These are phyloP conservation scores for Ennomos erosarius DNA, from an alignment of 2,888 invertebrate species.

Conservation along the genomic window DNA sequence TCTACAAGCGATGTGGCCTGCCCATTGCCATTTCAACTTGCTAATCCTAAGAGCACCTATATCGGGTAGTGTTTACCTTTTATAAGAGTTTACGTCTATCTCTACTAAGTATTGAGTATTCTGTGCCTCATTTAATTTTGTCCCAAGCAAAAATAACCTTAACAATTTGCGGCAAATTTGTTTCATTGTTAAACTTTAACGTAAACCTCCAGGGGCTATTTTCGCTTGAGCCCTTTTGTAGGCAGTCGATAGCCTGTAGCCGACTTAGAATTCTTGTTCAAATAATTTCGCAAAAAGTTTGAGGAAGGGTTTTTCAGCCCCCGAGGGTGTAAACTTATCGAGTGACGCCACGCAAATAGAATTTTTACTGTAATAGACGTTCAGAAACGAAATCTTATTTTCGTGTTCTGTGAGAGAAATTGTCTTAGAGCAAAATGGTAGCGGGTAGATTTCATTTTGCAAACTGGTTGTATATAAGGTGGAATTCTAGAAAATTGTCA, in stretches of 20 bases:
- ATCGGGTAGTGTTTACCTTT: too few relatives aligned
- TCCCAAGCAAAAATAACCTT: slow-evolving; percentile 54
- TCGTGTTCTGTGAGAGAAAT: slow-evolving; percentile 39
- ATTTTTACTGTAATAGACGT: slow-evolving; percentile 44
- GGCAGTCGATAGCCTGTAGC: slow-evolving; percentile 43
- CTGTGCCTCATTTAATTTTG: slow-evolving; percentile 33
- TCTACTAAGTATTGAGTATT: slow-evolving; percentile 40
- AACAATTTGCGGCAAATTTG: slow-evolving; percentile 47
- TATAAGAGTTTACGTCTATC: too few relatives aligned
- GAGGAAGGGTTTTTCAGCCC: slow-evolving; percentile 68
- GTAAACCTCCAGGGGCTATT: slow-evolving; percentile 50
- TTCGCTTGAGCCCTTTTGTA: slow-evolving; percentile 52
- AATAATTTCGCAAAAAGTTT: slow-evolving; percentile 80
- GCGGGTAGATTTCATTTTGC: slow-evolving; percentile 6
- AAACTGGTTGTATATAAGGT: not conserved
- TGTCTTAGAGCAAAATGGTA: slow-evolving; percentile 21
- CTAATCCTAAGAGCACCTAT: too few relatives aligned
- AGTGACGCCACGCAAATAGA: slow-evolving; percentile 52
- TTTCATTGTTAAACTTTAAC: slow-evolving; percentile 46
- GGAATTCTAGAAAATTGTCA: too few relatives aligned
- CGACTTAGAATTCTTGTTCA: slow-evolving; percentile 60
- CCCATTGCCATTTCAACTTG: too few relatives aligned
- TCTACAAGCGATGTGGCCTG: too few relatives aligned
- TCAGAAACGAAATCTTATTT: slow-evolving; percentile 39
- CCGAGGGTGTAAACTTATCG: slow-evolving; percentile 71